Percentiles rank a stretch among this genome's conserved stretches.
These are phyloP conservation scores for Melanotaenia parkinsoni DNA, from an alignment of 2,797 vertebrate species.

Conservation along the genomic window DNA sequence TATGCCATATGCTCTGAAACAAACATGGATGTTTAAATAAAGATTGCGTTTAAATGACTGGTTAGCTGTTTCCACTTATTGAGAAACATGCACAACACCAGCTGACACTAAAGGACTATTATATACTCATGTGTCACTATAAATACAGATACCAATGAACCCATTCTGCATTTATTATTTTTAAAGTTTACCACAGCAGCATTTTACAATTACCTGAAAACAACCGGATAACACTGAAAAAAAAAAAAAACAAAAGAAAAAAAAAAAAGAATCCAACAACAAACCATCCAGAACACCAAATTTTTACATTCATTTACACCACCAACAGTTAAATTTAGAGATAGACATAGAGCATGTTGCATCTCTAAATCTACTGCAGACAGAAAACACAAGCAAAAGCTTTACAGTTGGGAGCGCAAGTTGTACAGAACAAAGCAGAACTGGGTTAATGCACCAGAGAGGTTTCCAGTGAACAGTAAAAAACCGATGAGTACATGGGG, in stretches of 20 bases:
- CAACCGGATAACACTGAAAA: too few relatives aligned
- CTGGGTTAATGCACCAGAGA: constrained; percentile 21
- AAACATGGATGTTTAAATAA: not conserved
- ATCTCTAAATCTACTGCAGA: not conserved
- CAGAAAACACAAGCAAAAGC: not conserved
- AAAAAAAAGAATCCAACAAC: too few relatives aligned
- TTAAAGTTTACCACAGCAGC: not conserved
- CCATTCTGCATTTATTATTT: too few relatives aligned
- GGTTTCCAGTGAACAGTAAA: constrained; percentile 16
- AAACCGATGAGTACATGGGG: constrained; percentile 16
- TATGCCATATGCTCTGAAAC: not conserved
- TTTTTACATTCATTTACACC: constrained; percentile 4
- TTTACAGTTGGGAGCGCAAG: constrained; percentile 3
- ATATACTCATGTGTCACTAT: not conserved
- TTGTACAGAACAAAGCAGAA: constrained; percentile 9
- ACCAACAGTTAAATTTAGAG: not conserved
- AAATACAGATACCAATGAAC: not conserved
- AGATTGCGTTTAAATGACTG: not conserved
- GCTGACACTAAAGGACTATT: not conserved
- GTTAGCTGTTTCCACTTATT: not conserved
- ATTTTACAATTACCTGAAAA: not conserved
- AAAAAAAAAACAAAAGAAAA: too few relatives aligned
- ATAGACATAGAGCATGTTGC: not conserved
- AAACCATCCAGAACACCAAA: not conserved
- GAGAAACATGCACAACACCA: not conserved